These are phyloP conservation scores for Phenganax marumi DNA, from an alignment of 92 coral and sea anemone genomes.

Conservation along the genomic window DNA sequence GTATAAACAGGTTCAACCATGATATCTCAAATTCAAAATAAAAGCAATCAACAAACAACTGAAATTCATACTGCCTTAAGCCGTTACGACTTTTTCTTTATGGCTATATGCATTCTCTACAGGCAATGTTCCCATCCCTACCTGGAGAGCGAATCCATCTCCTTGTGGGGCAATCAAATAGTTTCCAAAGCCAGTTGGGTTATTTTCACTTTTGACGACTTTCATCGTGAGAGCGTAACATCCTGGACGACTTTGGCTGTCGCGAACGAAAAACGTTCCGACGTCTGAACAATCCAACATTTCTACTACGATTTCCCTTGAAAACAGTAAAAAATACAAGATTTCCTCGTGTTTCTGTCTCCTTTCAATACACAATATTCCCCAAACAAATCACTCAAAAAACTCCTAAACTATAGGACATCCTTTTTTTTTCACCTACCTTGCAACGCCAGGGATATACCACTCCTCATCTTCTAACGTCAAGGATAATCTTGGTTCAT, in stretches of 20 bases:
- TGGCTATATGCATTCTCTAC: too few species aligned
- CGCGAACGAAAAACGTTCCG: constrained; percentile 93
- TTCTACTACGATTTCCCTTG: constrained; percentile 80
- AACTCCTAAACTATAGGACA: not conserved
- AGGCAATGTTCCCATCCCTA: constrained; percentile 3
- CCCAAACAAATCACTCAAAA: not conserved
- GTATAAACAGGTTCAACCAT: too few species aligned
- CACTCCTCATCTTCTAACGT: constrained; percentile 85
- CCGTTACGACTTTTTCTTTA: too few species aligned
- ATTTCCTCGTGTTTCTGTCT: too few species aligned
- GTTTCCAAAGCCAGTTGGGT: constrained; percentile 78
- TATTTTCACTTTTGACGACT: constrained; percentile 57
- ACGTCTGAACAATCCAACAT: constrained; percentile 85
- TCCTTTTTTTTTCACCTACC: constrained; percentile 46
- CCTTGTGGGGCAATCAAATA: constrained; percentile 70
- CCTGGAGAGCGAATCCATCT: constrained; percentile 81
- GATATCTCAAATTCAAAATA: too few species aligned
- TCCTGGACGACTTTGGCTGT: constrained; percentile 92
- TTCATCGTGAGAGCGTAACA: constrained; percentile 86
- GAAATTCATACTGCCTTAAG: too few species aligned
- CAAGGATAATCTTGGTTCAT: constrained; percentile 38
- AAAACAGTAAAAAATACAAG: not conserved
- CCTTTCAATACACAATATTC: not conserved
- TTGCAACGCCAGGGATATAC: constrained; percentile 89
- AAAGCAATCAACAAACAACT: too few species aligned